These are phyloP conservation scores for Drosophila suzukii DNA, from an alignment of 1,140 invertebrate genomes.

Conservation along the genomic window DNA sequence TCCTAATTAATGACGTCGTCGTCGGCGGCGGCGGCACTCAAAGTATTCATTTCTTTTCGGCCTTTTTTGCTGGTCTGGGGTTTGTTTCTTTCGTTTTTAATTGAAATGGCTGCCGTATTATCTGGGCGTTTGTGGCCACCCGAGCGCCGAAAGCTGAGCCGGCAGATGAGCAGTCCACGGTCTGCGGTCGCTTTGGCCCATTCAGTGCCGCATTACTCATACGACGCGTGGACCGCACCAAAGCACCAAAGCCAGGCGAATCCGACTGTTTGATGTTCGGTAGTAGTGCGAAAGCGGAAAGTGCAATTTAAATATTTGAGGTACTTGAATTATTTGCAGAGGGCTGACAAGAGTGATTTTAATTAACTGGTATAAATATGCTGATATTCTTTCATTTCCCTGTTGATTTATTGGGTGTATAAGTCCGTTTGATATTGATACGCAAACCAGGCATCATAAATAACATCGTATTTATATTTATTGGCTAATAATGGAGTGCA, in stretches of 20 bases:
- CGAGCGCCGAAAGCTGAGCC: constrained; percentile 32
- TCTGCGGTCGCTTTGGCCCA: constrained; percentile 44
- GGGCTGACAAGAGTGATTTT: not conserved
- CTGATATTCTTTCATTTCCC: not conserved
- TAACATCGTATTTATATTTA: too few relatives aligned
- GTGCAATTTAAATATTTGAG: constrained; percentile 13
- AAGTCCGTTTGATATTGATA: not conserved
- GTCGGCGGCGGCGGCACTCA: constrained; percentile 26
- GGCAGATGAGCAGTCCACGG: constrained; percentile 42
- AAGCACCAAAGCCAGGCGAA: constrained; percentile 39
- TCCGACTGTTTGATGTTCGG: constrained; percentile 34
- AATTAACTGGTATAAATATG: not conserved
- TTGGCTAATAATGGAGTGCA: too few relatives aligned
- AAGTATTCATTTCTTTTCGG: constrained; percentile 40
- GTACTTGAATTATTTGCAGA: not conserved
- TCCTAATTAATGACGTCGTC: constrained; percentile 80
- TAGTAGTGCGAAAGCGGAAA: constrained; percentile 3
- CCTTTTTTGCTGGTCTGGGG: constrained; percentile 23
- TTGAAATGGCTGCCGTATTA: constrained; percentile 64
- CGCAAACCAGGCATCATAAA: not conserved
- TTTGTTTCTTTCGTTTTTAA: constrained; percentile 58
- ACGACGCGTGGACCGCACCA: constrained; percentile 60
- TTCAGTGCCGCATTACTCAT: constrained; percentile 73
- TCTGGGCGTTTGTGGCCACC: constrained; percentile 27
- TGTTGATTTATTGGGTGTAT: not conserved